These are phyloP conservation scores for Trichonephila inaurata DNA, from an alignment of 1,140 invertebrate genomes.

Conservation along the genomic window DNA sequence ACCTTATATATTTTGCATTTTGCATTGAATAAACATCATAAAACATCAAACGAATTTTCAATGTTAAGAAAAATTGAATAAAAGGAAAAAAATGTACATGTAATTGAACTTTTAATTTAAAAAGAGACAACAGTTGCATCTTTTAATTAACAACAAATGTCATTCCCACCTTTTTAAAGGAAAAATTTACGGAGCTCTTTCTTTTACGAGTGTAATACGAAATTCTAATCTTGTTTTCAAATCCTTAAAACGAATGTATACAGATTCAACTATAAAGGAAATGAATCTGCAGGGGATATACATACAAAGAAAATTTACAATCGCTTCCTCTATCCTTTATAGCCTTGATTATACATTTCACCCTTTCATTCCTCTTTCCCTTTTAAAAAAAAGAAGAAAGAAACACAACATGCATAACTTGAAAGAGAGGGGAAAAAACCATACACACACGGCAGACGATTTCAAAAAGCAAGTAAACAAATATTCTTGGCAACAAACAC, in stretches of 20 bases:
- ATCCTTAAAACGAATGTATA: background rate
- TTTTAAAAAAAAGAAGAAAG: background rate
- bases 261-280: background rate
- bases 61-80: no score
- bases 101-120: background rate
- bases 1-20: no score
- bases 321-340: background rate
- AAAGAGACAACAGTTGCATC: background rate
- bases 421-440: background rate
- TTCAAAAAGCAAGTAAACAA: conserved; percentile 12
- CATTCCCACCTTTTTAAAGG: background rate
- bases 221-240: background rate
- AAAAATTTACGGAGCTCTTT: background rate
- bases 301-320: conserved; percentile 12
- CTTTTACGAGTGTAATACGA: background rate
- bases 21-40: no score
- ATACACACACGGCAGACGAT: conserved; percentile 8
- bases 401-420: background rate
- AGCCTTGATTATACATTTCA: conserved; percentile 16
- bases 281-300: background rate
- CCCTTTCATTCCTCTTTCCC: background rate
- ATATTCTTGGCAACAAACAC: background rate
- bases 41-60: no score
- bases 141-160: background rate
- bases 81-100: no score